Base-by-base conservation (phyloP, 2,888 invertebrate species). In the Rapana venosa region DNA sequence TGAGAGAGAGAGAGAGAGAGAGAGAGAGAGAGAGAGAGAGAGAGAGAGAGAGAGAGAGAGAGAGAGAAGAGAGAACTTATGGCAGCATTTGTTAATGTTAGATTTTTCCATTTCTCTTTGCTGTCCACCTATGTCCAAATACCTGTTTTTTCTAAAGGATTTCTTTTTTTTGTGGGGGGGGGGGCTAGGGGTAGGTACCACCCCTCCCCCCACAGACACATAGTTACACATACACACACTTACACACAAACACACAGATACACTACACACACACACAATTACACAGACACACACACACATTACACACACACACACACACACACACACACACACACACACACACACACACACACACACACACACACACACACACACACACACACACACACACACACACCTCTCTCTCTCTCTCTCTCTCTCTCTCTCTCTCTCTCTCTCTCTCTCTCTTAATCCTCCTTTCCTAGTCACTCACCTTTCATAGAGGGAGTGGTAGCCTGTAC, bases 331-430 rank as follows among this genome's bases (percentile, higher is more conserved):
- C 35, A 79, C 58, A 58, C n/a, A 88, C 47, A 58, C 47, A 88
- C 35, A 32, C 15, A 88, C 56, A 61, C n/a, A 81, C 58, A n/a
- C 74, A 88, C 35, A 88, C 26, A 87, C 74, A 77, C 26, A 56
- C 35, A n/a, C 35, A 58, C 79, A 88, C 56, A 81, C 79, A 88
- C 88, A 77, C 74, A n/a, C 74, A n/a, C 74, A n/a, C 74, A n/a
- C 74, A n/a, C 74, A n/a, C 74, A n/a, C 30, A 26, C 74, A 74
- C 74, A 74, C 74, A 74, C 74, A 30, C 74, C 26, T 8, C 26
- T 11, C n/a, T n/a, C 30, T 8, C 26, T 6, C 74, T n/a, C 74
- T n/a, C 74, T 6, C 26, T 11, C 74, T 5, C 47, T 5, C 47
- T 5, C 47, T 5, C 47, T 5, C 47, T 5, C 47, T 5, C 47